Conservation (phyloP, 2,113 vertebrate species). For the Vimba vimba region DNA sequence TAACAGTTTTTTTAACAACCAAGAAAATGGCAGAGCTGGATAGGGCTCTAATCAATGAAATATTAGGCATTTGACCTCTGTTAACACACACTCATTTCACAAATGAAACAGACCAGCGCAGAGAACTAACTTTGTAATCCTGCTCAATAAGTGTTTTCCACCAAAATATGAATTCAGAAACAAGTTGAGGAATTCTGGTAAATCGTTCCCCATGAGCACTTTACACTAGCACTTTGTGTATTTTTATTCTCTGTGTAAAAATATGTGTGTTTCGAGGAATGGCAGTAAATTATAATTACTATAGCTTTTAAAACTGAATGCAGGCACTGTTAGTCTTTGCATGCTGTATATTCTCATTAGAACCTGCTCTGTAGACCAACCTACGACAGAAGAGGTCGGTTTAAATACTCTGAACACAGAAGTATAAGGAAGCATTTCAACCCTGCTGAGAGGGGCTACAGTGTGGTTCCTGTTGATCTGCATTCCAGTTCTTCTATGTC, state of each 20-base stretch:
- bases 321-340: background rate
- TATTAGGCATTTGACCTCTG: background rate
- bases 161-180: background rate
- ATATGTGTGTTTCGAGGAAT: background rate
- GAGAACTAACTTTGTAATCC: background rate
- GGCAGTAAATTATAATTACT: background rate
- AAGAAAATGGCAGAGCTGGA: too few relatives aligned
- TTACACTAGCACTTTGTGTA: background rate
- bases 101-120: too few relatives aligned
- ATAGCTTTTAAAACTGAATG: background rate
- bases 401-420: background rate
- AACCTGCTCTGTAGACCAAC: background rate
- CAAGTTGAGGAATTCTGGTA: background rate
- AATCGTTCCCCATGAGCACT: background rate
- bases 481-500: constrained; percentile 16
- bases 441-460: constrained; percentile 7
- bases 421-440: background rate
- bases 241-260: background rate
- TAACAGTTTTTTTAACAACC: too few relatives aligned
- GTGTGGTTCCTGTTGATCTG: background rate
- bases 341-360: background rate
- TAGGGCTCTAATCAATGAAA: background rate
- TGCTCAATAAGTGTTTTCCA: background rate
- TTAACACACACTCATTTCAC: background rate
- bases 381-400: background rate